A percentile compares a stretch with the other conserved stretches of the same genome.
phyloP scores from a whole-genome alignment of 2,888 invertebrate genomes.

The Biston betularia region DNA sequence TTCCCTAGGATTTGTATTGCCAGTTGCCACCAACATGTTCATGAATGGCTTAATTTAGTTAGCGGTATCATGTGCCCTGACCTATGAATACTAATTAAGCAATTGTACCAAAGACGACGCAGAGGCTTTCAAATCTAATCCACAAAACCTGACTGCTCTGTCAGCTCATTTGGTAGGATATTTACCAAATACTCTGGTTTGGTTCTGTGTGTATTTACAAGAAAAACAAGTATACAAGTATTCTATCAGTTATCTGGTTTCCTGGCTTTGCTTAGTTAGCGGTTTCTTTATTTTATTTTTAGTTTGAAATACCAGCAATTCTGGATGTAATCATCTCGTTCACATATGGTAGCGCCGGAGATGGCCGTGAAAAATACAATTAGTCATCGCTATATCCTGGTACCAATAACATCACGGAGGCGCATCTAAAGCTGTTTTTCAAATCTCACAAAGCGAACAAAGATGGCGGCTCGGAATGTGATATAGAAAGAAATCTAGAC shows the following conservation, averaged over 20 bases:
- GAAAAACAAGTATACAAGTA: no score
- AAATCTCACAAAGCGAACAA: slow-evolving; percentile 25
- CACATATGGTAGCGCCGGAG: slow-evolving; percentile 18
- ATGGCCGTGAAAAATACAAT: slow-evolving; percentile 37
- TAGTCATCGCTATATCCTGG: slow-evolving; percentile 40
- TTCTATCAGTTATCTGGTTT: no score
- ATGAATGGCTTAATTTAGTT: slow-evolving; percentile 62
- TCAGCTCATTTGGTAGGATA: no score
- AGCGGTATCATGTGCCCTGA: slow-evolving; percentile 8
- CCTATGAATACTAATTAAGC: slow-evolving; percentile 16
- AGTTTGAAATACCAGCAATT: neutral
- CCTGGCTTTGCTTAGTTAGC: no score
- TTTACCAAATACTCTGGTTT: no score
- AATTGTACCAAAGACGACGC: neutral
- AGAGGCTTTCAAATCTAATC: neutral
- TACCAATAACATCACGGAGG: slow-evolving; percentile 13
- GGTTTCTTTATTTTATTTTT: no score
- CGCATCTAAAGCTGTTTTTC: slow-evolving; percentile 21
- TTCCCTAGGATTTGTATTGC: slow-evolving; percentile 67
- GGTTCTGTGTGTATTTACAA: no score
- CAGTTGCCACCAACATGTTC: slow-evolving; percentile 53
- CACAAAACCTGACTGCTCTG: neutral
- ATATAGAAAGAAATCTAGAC: slow-evolving; percentile 45
- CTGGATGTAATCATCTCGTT: slow-evolving; percentile 15
- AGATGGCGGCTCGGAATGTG: slow-evolving; percentile 39